These are phyloP conservation scores for Euwallacea similis DNA, from an alignment of 1,140 invertebrate species.

Conservation along the genomic window DNA sequence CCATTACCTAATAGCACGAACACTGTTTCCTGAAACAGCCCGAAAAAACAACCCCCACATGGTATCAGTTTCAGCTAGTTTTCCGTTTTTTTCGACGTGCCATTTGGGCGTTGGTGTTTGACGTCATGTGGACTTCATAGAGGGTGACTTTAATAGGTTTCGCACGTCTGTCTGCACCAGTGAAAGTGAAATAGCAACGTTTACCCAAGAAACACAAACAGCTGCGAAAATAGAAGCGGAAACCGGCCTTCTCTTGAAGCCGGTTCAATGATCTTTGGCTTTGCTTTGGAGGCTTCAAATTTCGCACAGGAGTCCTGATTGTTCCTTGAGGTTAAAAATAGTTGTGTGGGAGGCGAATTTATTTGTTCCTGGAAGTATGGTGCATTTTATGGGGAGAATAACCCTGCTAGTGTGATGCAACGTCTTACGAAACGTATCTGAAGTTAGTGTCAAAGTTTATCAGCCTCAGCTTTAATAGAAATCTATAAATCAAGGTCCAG, in stretches of 20 bases:
- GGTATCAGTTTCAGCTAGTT: slow-evolving; percentile 18
- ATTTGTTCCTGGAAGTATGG: too few species aligned
- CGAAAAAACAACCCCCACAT: slow-evolving; percentile 1
- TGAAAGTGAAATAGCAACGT: slow-evolving; percentile 21
- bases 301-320: not conserved
- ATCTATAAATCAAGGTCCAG: too few species aligned
- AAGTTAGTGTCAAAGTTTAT: too few species aligned
- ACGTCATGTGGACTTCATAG: slow-evolving; percentile 27
- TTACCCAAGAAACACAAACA: slow-evolving; percentile 25
- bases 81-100: slow-evolving; percentile 9
- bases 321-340: too few species aligned
- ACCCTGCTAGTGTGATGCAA: too few species aligned
- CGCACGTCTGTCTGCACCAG: slow-evolving; percentile 28
- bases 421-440: too few species aligned
- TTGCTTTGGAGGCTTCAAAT: not conserved
- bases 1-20: not conserved
- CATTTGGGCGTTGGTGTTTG: slow-evolving; percentile 21
- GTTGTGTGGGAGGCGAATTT: too few species aligned
- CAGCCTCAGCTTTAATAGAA: too few species aligned
- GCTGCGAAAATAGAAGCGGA: slow-evolving; percentile 35
- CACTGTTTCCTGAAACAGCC: not conserved
- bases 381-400: too few species aligned
- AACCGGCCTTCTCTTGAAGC: slow-evolving; percentile 2
- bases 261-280: slow-evolving; percentile 1
- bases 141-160: slow-evolving; percentile 36